phyloP scores from a whole-genome alignment of 2,113 vertebrate species.

The Corythoichthys haematopterus region DNA sequence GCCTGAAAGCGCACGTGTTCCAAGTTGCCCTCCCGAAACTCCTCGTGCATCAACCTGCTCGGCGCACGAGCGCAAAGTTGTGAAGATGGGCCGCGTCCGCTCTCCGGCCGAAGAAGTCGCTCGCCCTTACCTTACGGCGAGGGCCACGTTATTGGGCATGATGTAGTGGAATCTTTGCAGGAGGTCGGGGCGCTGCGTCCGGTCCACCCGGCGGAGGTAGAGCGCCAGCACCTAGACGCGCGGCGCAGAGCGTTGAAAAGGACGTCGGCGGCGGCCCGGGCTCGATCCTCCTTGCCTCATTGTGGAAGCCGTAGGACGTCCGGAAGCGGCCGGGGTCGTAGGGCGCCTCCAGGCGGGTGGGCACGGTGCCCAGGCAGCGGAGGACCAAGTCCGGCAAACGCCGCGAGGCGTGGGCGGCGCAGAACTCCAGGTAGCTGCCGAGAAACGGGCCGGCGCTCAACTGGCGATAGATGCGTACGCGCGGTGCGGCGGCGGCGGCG shows the following conservation, averaged over 20 bases:
- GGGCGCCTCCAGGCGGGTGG: conserved; percentile 82
- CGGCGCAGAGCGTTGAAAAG: not conserved
- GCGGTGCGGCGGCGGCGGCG: conserved; percentile 20
- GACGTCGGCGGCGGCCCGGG: not conserved
- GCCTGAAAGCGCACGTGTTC: conserved; percentile 92
- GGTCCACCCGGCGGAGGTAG: conserved; percentile 87
- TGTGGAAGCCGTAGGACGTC: conserved; percentile 95
- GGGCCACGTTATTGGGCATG: conserved; percentile 88
- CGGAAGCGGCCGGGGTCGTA: conserved; percentile 91
- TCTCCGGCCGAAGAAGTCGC: no score
- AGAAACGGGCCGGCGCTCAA: not conserved
- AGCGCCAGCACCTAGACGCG: conserved; percentile 81
- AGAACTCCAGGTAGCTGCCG: conserved; percentile 49
- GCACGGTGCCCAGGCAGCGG: conserved; percentile 89
- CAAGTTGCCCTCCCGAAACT: conserved; percentile 85
- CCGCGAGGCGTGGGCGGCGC: conserved; percentile 72
- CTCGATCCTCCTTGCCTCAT: conserved; percentile 76
- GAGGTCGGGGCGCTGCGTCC: conserved; percentile 82
- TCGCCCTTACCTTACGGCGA: conserved; percentile 83
- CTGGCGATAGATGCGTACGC: not conserved
- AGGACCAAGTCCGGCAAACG: conserved; percentile 87
- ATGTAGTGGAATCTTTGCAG: conserved; percentile 85
- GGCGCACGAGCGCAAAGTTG: conserved; percentile 28
- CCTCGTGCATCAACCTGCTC: conserved; percentile 85
- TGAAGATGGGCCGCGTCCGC: no score